Evolutionary conservation across 2,797 vertebrate genomes (phyloP).

Genomic region (Etheostoma perlongum): DNA sequence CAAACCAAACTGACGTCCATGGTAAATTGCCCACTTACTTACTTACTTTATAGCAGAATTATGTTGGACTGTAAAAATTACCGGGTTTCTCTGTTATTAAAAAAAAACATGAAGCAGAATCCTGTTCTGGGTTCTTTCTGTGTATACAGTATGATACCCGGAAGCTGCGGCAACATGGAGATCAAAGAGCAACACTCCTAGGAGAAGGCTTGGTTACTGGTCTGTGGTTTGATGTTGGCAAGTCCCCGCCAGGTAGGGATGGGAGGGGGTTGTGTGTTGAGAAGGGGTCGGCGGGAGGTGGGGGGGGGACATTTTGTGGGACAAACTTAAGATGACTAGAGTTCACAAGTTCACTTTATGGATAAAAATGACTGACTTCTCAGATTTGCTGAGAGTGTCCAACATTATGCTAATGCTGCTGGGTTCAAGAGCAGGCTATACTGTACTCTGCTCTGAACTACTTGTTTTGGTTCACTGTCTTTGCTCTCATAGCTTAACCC

Average conservation of each 20-base stretch:
- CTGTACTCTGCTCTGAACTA: background rate
- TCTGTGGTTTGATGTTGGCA: constrained; percentile 44
- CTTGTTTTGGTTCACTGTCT: background rate
- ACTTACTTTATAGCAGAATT: constrained; percentile 33
- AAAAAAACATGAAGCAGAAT: constrained; percentile 44
- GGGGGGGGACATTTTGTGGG: constrained; percentile 3
- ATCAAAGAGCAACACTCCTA: constrained; percentile 61
- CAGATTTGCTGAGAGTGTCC: constrained; percentile 34
- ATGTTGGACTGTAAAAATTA: constrained; percentile 34
- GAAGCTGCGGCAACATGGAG: constrained; percentile 51
- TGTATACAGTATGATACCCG: constrained; percentile 15
- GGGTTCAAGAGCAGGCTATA: constrained; percentile 36
- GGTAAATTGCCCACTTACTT: background rate
- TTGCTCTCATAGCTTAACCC: background rate
- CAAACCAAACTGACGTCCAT: too few relatives aligned
- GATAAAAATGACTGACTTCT: constrained; percentile 50
- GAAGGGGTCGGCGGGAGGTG: background rate
- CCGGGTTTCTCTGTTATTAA: constrained; percentile 24
- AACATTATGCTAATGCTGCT: constrained; percentile 48
- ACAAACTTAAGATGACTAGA: constrained; percentile 32
- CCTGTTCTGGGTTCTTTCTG: constrained; percentile 61
- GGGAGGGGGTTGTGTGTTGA: background rate
- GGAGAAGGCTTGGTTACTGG: constrained; percentile 44
- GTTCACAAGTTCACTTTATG: constrained; percentile 60
- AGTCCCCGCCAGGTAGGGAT: constrained; percentile 52